Evolutionary conservation across 2,113 vertebrate genomes (phyloP).

Genomic region (Podiceps cristatus): DNA sequence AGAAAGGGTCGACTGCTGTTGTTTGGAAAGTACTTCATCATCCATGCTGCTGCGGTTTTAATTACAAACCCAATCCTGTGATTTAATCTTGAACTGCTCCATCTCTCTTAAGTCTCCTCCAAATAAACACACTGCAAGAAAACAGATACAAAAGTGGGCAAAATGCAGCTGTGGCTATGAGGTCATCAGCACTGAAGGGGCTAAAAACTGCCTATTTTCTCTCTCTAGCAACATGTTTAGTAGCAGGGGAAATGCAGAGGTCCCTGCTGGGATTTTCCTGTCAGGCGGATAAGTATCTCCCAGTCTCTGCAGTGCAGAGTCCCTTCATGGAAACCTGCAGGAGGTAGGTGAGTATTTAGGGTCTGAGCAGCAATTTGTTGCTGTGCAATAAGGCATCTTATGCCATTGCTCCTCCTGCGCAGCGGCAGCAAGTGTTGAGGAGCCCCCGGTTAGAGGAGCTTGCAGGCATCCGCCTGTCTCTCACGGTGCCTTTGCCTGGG

Average conservation of each 20-base stretch:
- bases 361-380: fast-evolving
- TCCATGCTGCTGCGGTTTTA: neutral
- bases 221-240: fast-evolving
- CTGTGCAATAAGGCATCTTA: fast-evolving
- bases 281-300: neutral
- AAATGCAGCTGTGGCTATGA: neutral
- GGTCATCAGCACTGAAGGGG: fast-evolving
- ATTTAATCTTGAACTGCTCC: neutral
- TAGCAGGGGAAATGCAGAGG: neutral
- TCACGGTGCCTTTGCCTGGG: fast-evolving
- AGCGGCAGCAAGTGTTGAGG: neutral
- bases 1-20: neutral
- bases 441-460: fast-evolving
- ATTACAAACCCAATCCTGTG: neutral
- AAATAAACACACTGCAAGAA: neutral
- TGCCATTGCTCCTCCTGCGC: fast-evolving
- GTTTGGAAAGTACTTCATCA: neutral
- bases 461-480: fast-evolving
- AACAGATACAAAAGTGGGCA: fast-evolving
- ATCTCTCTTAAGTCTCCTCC: neutral
- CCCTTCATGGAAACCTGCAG: neutral
- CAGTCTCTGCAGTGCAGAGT: neutral
- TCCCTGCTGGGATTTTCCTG: neutral
- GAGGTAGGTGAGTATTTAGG: fast-evolving
- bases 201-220: neutral